A percentile compares a stretch with the other conserved stretches of the same genome.
phyloP scores from a whole-genome alignment of 2,888 invertebrate species.

The Megalurothrips usitatus region DNA sequence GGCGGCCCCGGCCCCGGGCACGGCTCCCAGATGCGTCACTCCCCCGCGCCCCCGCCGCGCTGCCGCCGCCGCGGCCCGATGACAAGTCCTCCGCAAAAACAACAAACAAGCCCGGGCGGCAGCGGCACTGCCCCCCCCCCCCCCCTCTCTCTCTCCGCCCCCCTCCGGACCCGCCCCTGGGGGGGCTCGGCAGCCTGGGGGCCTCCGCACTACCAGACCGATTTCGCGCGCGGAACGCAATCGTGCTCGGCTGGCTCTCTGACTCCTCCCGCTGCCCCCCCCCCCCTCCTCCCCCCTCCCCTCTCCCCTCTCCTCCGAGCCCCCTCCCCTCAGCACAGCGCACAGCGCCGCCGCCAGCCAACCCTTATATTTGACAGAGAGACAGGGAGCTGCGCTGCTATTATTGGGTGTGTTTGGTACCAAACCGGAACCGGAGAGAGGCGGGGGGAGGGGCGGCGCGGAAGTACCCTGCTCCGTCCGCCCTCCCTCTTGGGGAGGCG shows the following conservation, averaged over 20 bases:
- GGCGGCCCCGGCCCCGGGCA: no score
- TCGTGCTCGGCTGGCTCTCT: background rate
- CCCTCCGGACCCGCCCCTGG: background rate
- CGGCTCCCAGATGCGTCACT: background rate
- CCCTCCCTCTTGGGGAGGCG: no score
- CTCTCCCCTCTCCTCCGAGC: no score
- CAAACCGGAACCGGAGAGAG: background rate
- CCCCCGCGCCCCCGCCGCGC: background rate
- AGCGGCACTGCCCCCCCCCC: background rate
- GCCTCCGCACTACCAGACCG: background rate
- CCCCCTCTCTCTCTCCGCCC: background rate
- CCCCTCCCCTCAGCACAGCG: no score
- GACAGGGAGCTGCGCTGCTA: no score
- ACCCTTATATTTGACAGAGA: no score
- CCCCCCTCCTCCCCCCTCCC: no score
- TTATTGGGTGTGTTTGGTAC: no score
- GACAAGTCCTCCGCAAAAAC: slow-evolving; percentile 11
- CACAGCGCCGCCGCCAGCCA: no score
- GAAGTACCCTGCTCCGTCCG: no score
- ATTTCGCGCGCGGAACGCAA: background rate
- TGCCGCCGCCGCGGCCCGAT: background rate
- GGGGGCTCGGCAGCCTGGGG: background rate
- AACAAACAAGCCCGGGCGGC: background rate
- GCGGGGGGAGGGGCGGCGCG: background rate
- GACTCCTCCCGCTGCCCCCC: no score